Percentiles rank a stretch among this genome's conserved stretches.
phyloP scores from a whole-genome alignment of 2,113 vertebrate genomes.

The Chlamydotis undulata region DNA sequence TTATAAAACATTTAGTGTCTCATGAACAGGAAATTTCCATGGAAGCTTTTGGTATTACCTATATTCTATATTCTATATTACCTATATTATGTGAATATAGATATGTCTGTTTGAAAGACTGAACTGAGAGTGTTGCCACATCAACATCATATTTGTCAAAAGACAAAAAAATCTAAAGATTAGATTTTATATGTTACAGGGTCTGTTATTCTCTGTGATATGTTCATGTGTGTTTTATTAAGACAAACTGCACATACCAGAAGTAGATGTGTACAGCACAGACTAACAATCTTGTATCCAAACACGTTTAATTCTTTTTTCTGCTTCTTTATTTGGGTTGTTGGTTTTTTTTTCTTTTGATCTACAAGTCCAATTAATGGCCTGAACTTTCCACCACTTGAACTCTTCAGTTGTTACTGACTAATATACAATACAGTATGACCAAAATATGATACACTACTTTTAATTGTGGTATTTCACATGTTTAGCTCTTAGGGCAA shows the following conservation, averaged over 20 bases:
- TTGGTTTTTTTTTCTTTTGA: not conserved
- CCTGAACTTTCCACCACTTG: not conserved
- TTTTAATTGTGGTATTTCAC: not conserved
- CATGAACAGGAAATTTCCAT: not conserved
- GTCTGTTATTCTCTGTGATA: not conserved
- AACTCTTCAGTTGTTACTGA: not conserved
- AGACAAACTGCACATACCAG: not conserved
- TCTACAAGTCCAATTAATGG: not conserved
- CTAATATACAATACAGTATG: not conserved
- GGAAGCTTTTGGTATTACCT: not conserved
- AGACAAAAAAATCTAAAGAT: not conserved
- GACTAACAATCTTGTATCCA: not conserved
- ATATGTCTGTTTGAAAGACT: not conserved
- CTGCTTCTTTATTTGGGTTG: not conserved
- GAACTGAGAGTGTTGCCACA: not conserved
- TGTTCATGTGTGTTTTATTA: not conserved
- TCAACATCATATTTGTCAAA: not conserved
- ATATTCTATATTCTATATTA: not conserved
- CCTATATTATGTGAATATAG: not conserved
- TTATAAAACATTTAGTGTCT: not conserved
- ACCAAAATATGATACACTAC: not conserved
- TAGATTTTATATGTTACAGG: not conserved
- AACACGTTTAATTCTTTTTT: not conserved
- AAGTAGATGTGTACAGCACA: fast-evolving
- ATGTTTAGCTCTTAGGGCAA: not conserved